These are phyloP conservation scores for Meliscaeva auricollis DNA, from an alignment of 2,888 invertebrate genomes.

Conservation along the genomic window DNA sequence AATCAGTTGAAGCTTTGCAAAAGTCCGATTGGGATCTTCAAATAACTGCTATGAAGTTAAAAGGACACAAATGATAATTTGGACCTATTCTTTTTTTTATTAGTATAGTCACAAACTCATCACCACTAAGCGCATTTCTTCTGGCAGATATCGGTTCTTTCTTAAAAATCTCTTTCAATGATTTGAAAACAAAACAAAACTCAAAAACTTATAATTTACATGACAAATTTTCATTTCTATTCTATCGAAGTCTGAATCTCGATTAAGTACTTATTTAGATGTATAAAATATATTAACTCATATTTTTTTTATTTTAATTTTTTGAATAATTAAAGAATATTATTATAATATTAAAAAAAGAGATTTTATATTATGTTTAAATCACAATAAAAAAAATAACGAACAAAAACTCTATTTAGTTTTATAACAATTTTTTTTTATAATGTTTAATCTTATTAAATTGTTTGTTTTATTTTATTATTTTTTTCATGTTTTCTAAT, in stretches of 20 bases:
- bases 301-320: constrained; percentile 25
- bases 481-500: constrained; percentile 38
- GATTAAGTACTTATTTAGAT: constrained; percentile 77
- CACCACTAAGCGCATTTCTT: constrained; percentile 13
- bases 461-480: constrained; percentile 18
- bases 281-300: constrained; percentile 35
- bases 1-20: constrained; percentile 81
- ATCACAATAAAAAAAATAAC: constrained; percentile 30
- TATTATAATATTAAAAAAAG: neutral
- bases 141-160: constrained; percentile 48
- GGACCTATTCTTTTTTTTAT: neutral
- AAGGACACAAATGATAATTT: constrained; percentile 73
- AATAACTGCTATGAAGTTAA: constrained; percentile 81
- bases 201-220: constrained; percentile 35
- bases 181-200: constrained; percentile 30
- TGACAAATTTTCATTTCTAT: constrained; percentile 54
- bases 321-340: constrained; percentile 18
- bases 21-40: constrained; percentile 84
- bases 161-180: constrained; percentile 13
- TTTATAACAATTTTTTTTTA: constrained; percentile 26
- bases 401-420: constrained; percentile 38
- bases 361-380: constrained; percentile 28
- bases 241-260: constrained; percentile 77
- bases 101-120: constrained; percentile 59
- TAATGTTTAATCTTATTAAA: constrained; percentile 43